Conservation (phyloP, 2,888 invertebrate species). For the Metacarcinus magister region DNA sequence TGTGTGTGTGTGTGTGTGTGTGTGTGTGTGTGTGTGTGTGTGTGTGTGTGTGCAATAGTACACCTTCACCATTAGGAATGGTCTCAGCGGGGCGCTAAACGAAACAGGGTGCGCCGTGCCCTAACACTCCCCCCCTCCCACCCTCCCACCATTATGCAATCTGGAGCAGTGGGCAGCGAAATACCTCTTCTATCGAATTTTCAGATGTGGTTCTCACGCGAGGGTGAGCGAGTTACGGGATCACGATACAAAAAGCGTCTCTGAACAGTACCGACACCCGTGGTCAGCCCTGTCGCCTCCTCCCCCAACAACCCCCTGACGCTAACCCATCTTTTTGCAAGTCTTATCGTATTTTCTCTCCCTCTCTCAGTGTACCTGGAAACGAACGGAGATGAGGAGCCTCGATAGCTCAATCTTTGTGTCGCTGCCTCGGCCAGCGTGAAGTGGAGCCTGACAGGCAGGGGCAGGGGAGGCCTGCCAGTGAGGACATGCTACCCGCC, state of each 20-base stretch:
- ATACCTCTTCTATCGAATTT: slow-evolving; percentile 41
- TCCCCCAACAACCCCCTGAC: not conserved
- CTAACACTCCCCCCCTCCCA: not conserved
- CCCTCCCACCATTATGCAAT: not conserved
- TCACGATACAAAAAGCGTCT: slow-evolving; percentile 46
- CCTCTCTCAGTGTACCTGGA: slow-evolving; percentile 61
- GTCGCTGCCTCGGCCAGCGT: slow-evolving; percentile 26
- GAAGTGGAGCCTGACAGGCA: slow-evolving; percentile 26
- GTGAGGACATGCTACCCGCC: not conserved
- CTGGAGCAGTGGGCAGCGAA: slow-evolving; percentile 7
- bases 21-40: slow-evolving; percentile 61
- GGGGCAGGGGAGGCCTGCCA: slow-evolving; percentile 10
- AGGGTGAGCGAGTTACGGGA: not conserved
- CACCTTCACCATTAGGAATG: not conserved
- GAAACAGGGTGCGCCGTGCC: not conserved
- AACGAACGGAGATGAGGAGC: slow-evolving; percentile 47
- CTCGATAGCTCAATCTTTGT: slow-evolving; percentile 38
- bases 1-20: slow-evolving; percentile 65
- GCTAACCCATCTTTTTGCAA: slow-evolving; percentile 45
- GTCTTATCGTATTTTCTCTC: slow-evolving; percentile 56
- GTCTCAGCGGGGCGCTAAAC: not conserved
- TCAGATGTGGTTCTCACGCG: slow-evolving; percentile 29
- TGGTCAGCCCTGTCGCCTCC: slow-evolving; percentile 32
- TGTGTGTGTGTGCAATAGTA: slow-evolving; percentile 27
- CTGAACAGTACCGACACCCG: slow-evolving; percentile 28